These are phyloP conservation scores for Capreolus pygargus DNA, from an alignment of 2,113 vertebrate genomes.

Conservation along the genomic window DNA sequence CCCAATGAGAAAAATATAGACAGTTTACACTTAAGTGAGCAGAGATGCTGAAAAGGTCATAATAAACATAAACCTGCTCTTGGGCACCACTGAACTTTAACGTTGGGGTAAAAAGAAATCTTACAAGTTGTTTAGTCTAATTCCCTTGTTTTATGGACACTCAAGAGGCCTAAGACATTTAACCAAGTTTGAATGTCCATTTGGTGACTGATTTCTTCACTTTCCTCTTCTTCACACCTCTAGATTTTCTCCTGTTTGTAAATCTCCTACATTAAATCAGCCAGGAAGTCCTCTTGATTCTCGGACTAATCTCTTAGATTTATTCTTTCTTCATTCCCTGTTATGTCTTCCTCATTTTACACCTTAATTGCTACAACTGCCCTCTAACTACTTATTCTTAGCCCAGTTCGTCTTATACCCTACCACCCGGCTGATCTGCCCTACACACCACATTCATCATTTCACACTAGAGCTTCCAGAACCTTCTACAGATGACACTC, in stretches of 20 bases:
- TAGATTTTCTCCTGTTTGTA: not conserved
- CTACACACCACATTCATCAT: not conserved
- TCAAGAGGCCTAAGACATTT: not conserved
- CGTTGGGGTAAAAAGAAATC: not conserved
- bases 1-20: not conserved
- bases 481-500: not conserved
- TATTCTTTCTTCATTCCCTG: not conserved
- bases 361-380: not conserved
- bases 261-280: not conserved
- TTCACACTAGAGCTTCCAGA: not conserved
- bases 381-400: not conserved
- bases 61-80: not conserved
- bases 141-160: not conserved
- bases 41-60: not conserved
- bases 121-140: not conserved
- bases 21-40: not conserved
- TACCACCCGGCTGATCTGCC: not conserved
- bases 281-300: not conserved
- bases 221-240: not conserved
- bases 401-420: not conserved
- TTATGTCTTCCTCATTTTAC: not conserved
- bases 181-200: not conserved
- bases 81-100: not conserved
- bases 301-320: not conserved
- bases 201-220: not conserved